These are phyloP conservation scores for Atta cephalotes DNA, from an alignment of 1,140 invertebrate species.

Conservation along the genomic window DNA sequence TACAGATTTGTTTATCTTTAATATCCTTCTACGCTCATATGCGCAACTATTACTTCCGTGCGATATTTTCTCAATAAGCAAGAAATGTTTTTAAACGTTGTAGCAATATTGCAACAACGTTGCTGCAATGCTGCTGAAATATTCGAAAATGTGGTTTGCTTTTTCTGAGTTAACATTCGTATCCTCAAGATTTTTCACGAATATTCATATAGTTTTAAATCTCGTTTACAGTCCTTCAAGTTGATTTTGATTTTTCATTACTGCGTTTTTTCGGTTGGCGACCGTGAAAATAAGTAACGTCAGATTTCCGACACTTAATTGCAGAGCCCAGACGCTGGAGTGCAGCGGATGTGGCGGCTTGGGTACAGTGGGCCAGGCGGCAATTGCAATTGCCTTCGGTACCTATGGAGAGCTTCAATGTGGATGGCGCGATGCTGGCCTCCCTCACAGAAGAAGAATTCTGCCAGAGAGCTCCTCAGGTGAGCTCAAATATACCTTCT, in stretches of 20 bases:
- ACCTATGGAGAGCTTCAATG: slow-evolving; percentile 91
- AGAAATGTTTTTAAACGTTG: no score
- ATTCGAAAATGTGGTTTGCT: no score
- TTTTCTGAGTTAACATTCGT: neutral
- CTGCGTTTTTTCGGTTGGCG: neutral
- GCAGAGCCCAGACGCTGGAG: slow-evolving; percentile 95
- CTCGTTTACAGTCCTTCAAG: neutral
- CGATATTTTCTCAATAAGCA: neutral
- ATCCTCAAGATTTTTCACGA: neutral
- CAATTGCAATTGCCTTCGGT: slow-evolving; percentile 91
- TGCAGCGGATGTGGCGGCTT: slow-evolving; percentile 92
- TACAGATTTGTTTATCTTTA: slow-evolving; percentile 5
- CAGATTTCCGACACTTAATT: slow-evolving; percentile 76
- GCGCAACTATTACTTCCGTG: neutral
- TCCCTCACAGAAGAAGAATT: slow-evolving; percentile 95
- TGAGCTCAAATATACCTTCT: slow-evolving; percentile 81
- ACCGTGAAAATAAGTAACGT: slow-evolving; percentile 15
- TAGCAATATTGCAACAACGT: no score
- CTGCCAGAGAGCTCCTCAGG: slow-evolving; percentile 92
- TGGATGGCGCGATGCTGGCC: slow-evolving; percentile 92
- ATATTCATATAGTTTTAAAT: neutral
- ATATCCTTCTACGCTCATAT: neutral
- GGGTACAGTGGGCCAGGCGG: slow-evolving; percentile 94
- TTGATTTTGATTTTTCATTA: neutral
- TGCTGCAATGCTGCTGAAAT: no score